Base-by-base conservation (phyloP, 1,140 invertebrate species). In the Drosophila sechellia region DNA sequence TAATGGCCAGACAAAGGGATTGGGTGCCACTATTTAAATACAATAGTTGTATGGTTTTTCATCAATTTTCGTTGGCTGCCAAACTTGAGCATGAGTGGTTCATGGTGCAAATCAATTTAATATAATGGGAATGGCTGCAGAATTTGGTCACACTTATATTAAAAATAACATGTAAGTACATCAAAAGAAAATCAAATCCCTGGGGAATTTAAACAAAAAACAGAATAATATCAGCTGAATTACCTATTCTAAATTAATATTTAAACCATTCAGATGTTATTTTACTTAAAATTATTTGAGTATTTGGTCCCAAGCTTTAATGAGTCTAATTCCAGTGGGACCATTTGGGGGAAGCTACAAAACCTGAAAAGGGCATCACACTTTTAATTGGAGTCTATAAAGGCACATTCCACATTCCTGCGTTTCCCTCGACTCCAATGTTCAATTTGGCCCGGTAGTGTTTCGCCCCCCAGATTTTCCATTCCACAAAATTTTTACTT, bases 11-110 rank as follows among this genome's bases (percentile, higher is more conserved):
- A 20, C 15, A 35, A 37, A 17, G 17, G 46, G 25, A 4, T 11
- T 22, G 13, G 25, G 8, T 12, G 45, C 61, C 56, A 60, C 79
- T 66, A 68, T 58, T 66, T 81, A 77, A 81, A 61, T 66, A 81
- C 79, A 78, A 78, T 81, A 78, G 79, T 78, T 83, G 65, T 72
- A 81, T 65, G 60, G 59, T 60, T 81, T 65, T 78, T 55, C 68
- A 58, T 17, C 52, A 31, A 64, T 45, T 83, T 68, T 83, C 76
- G 64, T 73, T 57, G 57, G 43, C 40, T 45, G 54, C 20, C 56
- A 27, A 66, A 34, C 43, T 42, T 25, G 59, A 66, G 37, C 31
- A 20, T 20, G 17, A 45, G 40, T 55, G 43, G n/a, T 17, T 17
- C 17, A 1, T 17, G 17, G 17, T 17, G 45, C 17, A 54, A 22